Conservation (phyloP, 2,113 vertebrate species). For the Vimba vimba region DNA sequence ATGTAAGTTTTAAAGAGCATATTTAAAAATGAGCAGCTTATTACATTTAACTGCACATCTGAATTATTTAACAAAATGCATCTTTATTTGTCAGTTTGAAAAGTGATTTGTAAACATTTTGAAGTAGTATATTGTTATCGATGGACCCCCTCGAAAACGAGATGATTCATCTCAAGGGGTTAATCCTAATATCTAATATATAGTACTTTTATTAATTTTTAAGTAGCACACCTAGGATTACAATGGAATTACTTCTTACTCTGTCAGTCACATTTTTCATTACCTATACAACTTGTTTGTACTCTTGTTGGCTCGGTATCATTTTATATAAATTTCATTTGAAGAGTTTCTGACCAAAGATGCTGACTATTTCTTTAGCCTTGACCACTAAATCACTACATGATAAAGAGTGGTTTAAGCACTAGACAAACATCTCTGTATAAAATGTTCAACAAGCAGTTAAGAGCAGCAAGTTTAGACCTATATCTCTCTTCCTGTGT, state of each 20-base stretch:
- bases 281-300: not conserved
- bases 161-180: too few species aligned
- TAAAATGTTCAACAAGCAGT: not conserved
- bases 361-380: not conserved
- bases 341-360: not conserved
- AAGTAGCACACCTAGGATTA: not conserved
- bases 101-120: too few species aligned
- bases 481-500: not conserved
- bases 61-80: too few species aligned
- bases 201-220: not conserved
- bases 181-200: too few species aligned
- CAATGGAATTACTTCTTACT: not conserved
- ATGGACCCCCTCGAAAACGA: too few species aligned
- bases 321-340: not conserved
- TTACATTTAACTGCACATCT: too few species aligned
- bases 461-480: conserved; percentile 4
- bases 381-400: not conserved
- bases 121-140: too few species aligned
- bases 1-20: too few species aligned
- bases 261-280: not conserved
- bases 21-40: too few species aligned
- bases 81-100: too few species aligned
- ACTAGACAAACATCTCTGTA: not conserved
- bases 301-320: not conserved
- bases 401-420: not conserved